Conservation (phyloP, 53 echinoderm and acorn worm species). For the Echinometra lucunter region DNA sequence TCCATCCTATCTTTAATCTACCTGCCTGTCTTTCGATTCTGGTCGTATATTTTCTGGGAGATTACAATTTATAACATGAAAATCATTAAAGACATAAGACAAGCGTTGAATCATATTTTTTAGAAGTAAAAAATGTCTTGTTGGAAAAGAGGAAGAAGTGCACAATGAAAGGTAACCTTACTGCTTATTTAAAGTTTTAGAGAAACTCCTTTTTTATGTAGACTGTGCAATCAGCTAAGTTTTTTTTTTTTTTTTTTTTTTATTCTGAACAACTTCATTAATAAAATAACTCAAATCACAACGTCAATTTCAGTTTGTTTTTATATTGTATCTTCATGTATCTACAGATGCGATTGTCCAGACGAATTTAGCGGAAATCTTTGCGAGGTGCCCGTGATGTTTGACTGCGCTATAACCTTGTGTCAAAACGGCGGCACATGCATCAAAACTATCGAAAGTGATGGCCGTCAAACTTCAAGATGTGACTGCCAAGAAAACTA, state of each 20-base stretch:
- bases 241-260: too few species aligned
- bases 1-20: neutral
- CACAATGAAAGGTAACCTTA: too few species aligned
- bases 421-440: conserved; percentile 64
- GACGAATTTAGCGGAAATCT: conserved; percentile 37
- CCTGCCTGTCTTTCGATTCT: neutral
- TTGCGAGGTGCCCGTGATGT: conserved; percentile 53
- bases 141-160: too few species aligned
- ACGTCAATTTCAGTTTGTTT: neutral
- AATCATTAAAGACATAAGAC: too few species aligned
- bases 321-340: neutral
- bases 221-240: too few species aligned
- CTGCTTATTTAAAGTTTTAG: too few species aligned
- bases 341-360: conserved; percentile 45
- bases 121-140: too few species aligned
- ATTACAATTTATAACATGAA: too few species aligned
- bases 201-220: too few species aligned
- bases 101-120: too few species aligned
- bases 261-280: neutral
- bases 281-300: neutral
- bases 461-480: conserved; percentile 8
- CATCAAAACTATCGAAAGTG: conserved; percentile 46
- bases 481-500: conserved; percentile 57
- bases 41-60: too few species aligned
- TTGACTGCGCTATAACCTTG: conserved; percentile 42